Conservation (phyloP, 2,113 vertebrate genomes). For the Calcarius ornatus region DNA sequence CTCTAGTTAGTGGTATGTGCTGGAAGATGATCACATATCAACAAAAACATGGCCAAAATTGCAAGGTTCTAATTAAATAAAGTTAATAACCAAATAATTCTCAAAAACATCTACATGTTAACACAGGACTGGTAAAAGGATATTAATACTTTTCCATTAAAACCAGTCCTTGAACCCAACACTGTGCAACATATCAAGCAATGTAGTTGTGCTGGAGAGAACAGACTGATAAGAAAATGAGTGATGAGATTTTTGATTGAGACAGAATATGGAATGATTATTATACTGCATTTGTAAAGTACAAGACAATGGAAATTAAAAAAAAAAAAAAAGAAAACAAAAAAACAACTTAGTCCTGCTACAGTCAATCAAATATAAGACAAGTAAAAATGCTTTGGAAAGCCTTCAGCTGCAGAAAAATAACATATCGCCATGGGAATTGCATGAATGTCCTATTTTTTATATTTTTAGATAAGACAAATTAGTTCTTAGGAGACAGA, state of each 20-base stretch:
- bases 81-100: neutral
- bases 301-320: too few species aligned
- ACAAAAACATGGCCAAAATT: neutral
- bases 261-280: neutral
- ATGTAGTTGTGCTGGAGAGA: neutral
- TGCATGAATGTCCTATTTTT: neutral
- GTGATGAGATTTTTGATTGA: neutral
- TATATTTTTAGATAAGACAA: neutral
- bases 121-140: neutral
- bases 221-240: neutral
- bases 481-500: neutral
- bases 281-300: neutral
- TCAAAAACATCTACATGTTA: neutral
- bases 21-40: neutral
- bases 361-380: neutral
- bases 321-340: too few species aligned
- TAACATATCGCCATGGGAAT: neutral
- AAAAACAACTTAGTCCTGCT: rapidly evolving
- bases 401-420: neutral
- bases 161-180: neutral
- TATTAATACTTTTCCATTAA: neutral
- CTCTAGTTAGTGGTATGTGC: neutral
- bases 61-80: neutral
- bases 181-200: neutral
- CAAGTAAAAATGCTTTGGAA: neutral